These are phyloP conservation scores for Drosophila macrospina DNA, from an alignment of 2,888 invertebrate species.

Conservation along the genomic window DNA sequence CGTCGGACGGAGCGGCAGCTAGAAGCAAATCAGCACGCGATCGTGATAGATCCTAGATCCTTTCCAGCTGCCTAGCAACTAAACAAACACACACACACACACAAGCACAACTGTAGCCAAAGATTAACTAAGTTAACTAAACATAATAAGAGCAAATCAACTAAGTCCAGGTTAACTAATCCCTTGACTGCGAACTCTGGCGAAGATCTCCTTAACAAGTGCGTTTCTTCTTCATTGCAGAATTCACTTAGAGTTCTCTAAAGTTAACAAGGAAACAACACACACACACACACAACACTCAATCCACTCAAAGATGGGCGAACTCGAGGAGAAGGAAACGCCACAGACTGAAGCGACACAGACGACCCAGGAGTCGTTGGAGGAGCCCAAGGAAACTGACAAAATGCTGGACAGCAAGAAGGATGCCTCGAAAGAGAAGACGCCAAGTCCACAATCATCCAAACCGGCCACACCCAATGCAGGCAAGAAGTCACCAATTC, in stretches of 20 bases:
- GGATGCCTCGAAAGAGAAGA: conserved; percentile 67
- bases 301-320: conserved; percentile 77
- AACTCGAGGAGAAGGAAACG: conserved; percentile 85
- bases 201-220: neutral
- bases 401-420: conserved; percentile 84
- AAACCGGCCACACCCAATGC: conserved; percentile 75
- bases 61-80: conserved; percentile 53
- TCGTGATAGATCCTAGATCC: conserved; percentile 82
- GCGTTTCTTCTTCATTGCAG: conserved; percentile 26
- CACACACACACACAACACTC: conserved; percentile 9
- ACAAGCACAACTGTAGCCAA: conserved; percentile 37
- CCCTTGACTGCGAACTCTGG: no score
- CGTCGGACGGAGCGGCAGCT: conserved; percentile 42
- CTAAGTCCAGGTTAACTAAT: conserved; percentile 45
- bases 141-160: conserved; percentile 1
- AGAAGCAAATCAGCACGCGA: conserved; percentile 72
- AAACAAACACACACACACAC: conserved; percentile 14
- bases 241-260: conserved; percentile 65
- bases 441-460: conserved; percentile 69
- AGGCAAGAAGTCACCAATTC: conserved; percentile 65
- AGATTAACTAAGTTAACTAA: conserved; percentile 51
- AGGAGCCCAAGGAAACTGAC: conserved; percentile 85
- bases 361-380: conserved; percentile 75
- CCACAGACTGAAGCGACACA: conserved; percentile 81
- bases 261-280: conserved; percentile 29